Base-by-base conservation (phyloP, 2,797 vertebrate species). In the Cyprinodon diabolis region DNA sequence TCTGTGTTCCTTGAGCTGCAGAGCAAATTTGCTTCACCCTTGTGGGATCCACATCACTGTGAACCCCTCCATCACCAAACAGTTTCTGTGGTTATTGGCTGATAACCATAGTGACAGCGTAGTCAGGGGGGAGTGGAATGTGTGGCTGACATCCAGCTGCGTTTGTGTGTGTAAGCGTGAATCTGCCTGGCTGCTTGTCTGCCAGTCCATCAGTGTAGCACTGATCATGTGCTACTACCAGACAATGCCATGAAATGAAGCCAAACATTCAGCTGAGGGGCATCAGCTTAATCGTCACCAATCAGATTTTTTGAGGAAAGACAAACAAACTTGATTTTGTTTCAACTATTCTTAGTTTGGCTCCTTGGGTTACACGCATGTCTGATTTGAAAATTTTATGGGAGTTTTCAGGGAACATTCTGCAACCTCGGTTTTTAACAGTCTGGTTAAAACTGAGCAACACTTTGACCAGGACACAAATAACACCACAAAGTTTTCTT, bases 101-200 rank as follows among this genome's bases (percentile, higher is more conserved):
- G 90, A 93, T 92, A 90, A 82, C 92, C 87, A 80, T 93, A 91
- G 91, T 88, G 93, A 95, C 90, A 80, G 84, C 81, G 92, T 93
- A 80, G 93, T 92, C 90, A 90, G 78, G 91, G 89, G 79, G 84
- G 87, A 91, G 84, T 8, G 91, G 92, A 94, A 93, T 94, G 91
- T 80, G 87, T 90, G 92, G 91, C 90, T 82, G 87, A 88, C 81
- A 88, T 90, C 90, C 89, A 91, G 83, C 78, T 84, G 86, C 80
- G 82, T 71, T 62, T 58, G 72, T 71, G 67, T 66, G 68, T 76
- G 71, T 58, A 43, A 62, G 63, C 70, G 76, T 67, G 30, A 71
- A 79, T 86, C 71, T 87, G 81, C 79, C 52, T 52, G 75, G 66
- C 71, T 80, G 80, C 67, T 45, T 76, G 80, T 81, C 82, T 87